These are phyloP conservation scores for Mesochorus sp. DNA, from an alignment of 2,888 invertebrate genomes.

Conservation along the genomic window DNA sequence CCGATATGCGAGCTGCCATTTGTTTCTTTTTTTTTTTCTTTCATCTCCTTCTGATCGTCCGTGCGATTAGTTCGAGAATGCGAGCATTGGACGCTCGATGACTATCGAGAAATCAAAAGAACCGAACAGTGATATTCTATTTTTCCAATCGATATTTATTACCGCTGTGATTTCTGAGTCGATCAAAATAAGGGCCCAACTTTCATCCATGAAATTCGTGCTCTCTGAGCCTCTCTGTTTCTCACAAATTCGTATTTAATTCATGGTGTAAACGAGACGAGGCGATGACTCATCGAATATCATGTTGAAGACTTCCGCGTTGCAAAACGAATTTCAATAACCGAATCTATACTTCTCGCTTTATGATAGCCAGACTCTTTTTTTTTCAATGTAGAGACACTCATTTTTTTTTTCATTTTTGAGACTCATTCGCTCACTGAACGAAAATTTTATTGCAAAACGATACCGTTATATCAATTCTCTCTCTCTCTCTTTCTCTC, in stretches of 20 bases:
- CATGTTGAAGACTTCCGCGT: conserved; percentile 48
- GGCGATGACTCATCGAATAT: conserved; percentile 60
- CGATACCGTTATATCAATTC: conserved; percentile 50
- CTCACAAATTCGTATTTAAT: too few relatives aligned
- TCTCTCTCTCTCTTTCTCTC: too few relatives aligned
- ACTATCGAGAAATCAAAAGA: conserved; percentile 63
- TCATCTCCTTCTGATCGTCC: background rate
- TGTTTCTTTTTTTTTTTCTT: too few relatives aligned
- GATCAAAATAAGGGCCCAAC: too few relatives aligned
- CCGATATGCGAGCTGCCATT: too few relatives aligned
- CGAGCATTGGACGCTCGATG: conserved; percentile 50
- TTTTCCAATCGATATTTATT: background rate
- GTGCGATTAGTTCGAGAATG: conserved; percentile 48
- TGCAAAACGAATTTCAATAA: conserved; percentile 51
- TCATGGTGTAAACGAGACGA: background rate
- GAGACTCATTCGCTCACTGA: background rate
- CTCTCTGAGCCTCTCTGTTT: background rate
- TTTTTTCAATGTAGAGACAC: background rate
- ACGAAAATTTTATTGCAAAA: conserved; percentile 34
- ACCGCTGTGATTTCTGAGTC: too few relatives aligned
- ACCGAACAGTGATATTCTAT: conserved; percentile 39
- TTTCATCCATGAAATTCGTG: too few relatives aligned
- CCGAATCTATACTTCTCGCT: conserved; percentile 43
- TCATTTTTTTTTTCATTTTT: background rate
- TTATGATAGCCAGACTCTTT: too few relatives aligned